Conservation (phyloP, 2,113 vertebrate species). For the Peromyscus californicus region DNA sequence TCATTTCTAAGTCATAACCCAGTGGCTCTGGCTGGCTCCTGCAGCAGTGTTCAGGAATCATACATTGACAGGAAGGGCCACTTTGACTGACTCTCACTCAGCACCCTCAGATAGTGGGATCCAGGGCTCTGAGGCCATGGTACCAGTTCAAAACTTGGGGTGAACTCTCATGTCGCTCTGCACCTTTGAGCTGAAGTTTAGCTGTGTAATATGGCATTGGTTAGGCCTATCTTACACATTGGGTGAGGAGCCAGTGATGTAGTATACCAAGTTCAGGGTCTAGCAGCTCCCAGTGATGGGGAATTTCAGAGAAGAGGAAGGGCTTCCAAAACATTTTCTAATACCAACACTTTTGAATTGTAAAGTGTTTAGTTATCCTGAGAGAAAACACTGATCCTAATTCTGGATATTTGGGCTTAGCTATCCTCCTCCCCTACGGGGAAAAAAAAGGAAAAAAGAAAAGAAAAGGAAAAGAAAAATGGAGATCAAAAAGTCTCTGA, state of each 20-base stretch:
- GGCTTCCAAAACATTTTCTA: not conserved
- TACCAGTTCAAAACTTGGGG: not conserved
- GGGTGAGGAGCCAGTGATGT: not conserved
- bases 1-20: not conserved
- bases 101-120: accelerated
- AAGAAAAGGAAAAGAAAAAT: too few relatives aligned
- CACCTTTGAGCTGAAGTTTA: not conserved
- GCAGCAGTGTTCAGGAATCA: not conserved
- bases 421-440: not conserved
- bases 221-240: accelerated
- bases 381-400: not conserved
- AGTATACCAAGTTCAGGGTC: not conserved
- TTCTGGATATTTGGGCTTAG: not conserved
- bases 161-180: not conserved
- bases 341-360: not conserved
- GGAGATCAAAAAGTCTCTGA: not conserved
- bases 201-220: not conserved
- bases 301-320: not conserved
- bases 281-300: accelerated
- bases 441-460: not conserved
- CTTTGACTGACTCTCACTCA: accelerated
- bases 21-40: accelerated
- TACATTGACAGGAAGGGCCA: not conserved
- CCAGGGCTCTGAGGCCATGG: accelerated
- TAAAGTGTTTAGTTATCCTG: not conserved